Evolutionary conservation across 2,113 vertebrate genomes (phyloP).

Genomic region (Petroica traversi): DNA sequence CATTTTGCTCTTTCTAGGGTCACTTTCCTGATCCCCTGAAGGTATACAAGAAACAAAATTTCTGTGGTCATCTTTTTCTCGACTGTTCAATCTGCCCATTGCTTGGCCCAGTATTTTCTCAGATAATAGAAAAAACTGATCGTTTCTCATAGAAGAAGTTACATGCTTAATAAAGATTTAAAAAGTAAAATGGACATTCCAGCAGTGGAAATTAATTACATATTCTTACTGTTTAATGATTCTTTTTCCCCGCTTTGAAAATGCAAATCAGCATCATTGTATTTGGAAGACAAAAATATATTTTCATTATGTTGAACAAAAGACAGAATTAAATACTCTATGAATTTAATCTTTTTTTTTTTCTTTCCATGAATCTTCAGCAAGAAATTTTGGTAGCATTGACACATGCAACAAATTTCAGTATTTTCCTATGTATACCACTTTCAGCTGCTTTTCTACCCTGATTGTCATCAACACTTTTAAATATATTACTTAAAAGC

Average conservation of each 20-base stretch:
- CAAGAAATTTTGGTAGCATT: background rate
- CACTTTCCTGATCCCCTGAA: background rate
- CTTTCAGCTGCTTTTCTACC: background rate
- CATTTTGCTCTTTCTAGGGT: background rate
- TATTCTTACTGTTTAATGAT: background rate
- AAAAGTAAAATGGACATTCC: background rate
- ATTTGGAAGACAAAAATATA: background rate
- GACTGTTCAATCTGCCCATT: background rate
- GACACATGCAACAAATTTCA: background rate
- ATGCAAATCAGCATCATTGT: background rate
- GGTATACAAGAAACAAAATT: background rate
- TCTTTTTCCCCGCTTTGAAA: background rate
- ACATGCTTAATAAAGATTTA: background rate
- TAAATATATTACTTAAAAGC: background rate
- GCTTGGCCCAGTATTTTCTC: background rate
- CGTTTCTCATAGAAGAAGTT: background rate
- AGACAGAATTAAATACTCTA: background rate
- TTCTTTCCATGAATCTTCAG: too few relatives aligned
- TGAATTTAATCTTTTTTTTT: background rate
- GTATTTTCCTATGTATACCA: background rate
- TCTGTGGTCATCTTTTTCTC: background rate
- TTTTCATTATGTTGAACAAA: background rate
- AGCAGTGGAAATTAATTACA: background rate
- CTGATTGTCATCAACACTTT: background rate
- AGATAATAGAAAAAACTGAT: background rate